Evolutionary conservation across 1,140 invertebrate species (phyloP).

Genomic region (Geopemphigus sp.): DNA sequence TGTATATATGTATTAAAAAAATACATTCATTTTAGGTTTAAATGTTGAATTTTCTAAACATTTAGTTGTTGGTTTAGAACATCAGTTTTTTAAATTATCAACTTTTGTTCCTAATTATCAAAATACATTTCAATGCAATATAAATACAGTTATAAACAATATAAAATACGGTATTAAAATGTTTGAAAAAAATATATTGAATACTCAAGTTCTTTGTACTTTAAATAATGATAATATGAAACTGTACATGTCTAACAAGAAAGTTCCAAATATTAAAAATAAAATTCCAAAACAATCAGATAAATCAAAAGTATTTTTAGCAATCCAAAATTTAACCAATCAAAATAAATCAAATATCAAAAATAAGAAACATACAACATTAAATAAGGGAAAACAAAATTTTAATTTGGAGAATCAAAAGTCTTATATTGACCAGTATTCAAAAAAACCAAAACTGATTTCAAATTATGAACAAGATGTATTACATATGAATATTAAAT

Average conservation of each 20-base stretch:
- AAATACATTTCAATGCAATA: neutral
- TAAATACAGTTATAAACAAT: neutral
- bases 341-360: neutral
- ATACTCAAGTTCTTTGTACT: neutral
- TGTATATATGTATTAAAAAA: neutral
- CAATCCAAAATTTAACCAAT: neutral
- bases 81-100: neutral
- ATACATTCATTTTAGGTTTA: conserved; percentile 8
- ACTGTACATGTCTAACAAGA: neutral
- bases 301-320: neutral
- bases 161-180: neutral
- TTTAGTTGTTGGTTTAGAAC: neutral
- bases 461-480: neutral
- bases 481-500: neutral
- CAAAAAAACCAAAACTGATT: conserved; percentile 3
- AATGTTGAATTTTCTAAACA: conserved; percentile 18
- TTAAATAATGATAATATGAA: neutral
- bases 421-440: neutral
- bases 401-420: neutral
- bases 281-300: neutral
- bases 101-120: neutral
- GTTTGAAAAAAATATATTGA: neutral
- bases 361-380: neutral
- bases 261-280: neutral
- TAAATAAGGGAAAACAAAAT: neutral